Percentiles rank a stretch among this genome's conserved stretches.
These are phyloP conservation scores for Seira ritae DNA, from an alignment of 2,888 invertebrate species.

Conservation along the genomic window DNA sequence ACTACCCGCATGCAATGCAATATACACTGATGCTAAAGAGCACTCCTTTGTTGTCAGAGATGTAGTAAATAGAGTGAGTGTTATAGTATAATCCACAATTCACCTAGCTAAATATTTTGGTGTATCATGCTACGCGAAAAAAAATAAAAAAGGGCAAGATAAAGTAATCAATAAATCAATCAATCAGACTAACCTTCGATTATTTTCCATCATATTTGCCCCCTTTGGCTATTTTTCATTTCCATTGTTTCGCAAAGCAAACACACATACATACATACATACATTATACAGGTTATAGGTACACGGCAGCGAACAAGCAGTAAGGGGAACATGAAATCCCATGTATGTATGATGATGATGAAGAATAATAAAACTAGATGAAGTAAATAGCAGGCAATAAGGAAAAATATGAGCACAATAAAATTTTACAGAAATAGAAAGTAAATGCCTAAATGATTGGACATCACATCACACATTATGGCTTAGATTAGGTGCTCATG, in stretches of 20 bases:
- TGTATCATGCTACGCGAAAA: too few relatives aligned
- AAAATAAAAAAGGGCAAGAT: constrained; percentile 45
- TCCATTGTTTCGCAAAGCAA: neutral
- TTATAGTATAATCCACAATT: too few relatives aligned
- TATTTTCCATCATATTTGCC: constrained; percentile 59
- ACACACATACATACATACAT: neutral
- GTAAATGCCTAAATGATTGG: too few relatives aligned
- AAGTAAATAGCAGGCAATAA: neutral
- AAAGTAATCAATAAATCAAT: constrained; percentile 62
- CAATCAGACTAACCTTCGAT: constrained; percentile 63
- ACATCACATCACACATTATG: too few relatives aligned
- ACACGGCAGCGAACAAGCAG: neutral
- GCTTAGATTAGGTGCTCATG: too few relatives aligned
- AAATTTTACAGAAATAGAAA: neutral
- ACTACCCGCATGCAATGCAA: neutral
- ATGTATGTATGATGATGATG: too few relatives aligned
- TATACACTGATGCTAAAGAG: too few relatives aligned
- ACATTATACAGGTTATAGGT: too few relatives aligned
- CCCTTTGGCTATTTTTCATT: constrained; percentile 56
- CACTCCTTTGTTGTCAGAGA: too few relatives aligned
- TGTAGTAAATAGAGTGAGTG: too few relatives aligned
- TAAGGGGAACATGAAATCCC: too few relatives aligned
- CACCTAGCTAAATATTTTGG: too few relatives aligned
- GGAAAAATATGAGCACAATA: neutral
- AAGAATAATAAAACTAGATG: neutral